Evolutionary conservation across 2,113 vertebrate species (phyloP).

Genomic region (Parotia lawesii): DNA sequence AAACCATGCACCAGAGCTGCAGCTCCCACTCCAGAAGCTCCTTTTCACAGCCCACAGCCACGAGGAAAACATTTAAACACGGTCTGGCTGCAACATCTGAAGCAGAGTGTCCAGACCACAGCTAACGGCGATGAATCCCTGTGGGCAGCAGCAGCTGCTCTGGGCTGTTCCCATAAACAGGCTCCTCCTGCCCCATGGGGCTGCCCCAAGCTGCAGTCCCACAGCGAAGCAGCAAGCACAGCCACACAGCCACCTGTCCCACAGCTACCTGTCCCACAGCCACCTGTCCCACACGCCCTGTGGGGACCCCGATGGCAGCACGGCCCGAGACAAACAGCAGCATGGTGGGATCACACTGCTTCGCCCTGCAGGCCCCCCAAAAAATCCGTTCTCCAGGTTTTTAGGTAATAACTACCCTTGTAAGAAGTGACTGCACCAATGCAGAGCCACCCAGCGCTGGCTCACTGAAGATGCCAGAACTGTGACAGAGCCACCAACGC

Average conservation of each 20-base stretch:
- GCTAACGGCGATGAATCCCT: fast-evolving
- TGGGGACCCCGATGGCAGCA: fast-evolving
- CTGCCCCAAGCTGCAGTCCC: not conserved
- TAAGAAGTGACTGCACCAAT: not conserved
- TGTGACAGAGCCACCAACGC: not conserved
- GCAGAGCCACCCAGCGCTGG: not conserved
- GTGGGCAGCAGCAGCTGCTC: not conserved
- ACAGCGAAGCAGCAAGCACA: not conserved
- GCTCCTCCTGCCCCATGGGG: not conserved
- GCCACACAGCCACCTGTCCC: not conserved
- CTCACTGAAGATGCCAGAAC: not conserved
- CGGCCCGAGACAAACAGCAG: fast-evolving
- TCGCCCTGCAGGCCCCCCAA: not conserved
- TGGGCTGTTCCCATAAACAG: not conserved
- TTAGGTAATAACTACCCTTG: not conserved
- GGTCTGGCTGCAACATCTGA: not conserved
- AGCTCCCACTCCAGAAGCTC: not conserved
- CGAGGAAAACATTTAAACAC: not conserved
- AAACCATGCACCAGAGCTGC: not conserved
- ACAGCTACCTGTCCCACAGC: not conserved
- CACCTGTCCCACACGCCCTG: not conserved
- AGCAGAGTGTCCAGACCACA: not conserved
- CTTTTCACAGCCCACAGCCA: not conserved
- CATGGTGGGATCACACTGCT: not conserved
- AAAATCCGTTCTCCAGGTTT: not conserved